Conservation (phyloP, 2,797 vertebrate genomes). For the Spea hammondii region DNA sequence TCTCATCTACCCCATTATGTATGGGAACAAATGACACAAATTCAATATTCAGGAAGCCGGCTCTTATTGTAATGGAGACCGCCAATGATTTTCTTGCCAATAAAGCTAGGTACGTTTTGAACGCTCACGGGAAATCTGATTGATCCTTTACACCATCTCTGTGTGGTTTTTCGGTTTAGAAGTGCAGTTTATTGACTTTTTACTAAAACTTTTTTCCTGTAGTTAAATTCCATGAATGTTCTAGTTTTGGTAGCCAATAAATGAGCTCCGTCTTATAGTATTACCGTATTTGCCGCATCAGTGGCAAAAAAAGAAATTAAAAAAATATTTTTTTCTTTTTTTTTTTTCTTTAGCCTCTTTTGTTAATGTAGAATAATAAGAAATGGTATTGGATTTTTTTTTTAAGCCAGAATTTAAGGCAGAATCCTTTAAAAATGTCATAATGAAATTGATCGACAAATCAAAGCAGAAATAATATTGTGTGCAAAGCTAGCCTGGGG, state of each 20-base stretch:
- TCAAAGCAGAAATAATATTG: conserved; percentile 29
- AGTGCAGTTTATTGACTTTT: conserved; percentile 35
- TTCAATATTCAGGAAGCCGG: conserved; percentile 32
- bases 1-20: background rate
- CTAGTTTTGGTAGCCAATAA: conserved; percentile 3
- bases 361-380: conserved; percentile 21
- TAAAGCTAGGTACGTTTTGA: conserved; percentile 44
- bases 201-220: conserved; percentile 14
- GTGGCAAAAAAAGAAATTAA: too few species aligned
- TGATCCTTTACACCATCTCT: conserved; percentile 21
- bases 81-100: conserved; percentile 39
- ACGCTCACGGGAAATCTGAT: conserved; percentile 33
- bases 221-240: conserved; percentile 31
- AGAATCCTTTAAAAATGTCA: conserved; percentile 41
- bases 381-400: conserved; percentile 23
- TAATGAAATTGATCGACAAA: conserved; percentile 45
- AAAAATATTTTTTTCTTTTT: background rate
- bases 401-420: conserved; percentile 23
- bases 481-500: conserved; percentile 19
- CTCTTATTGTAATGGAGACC: conserved; percentile 34
- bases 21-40: conserved; percentile 25
- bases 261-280: background rate
- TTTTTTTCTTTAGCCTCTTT: background rate
- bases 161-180: conserved; percentile 15
- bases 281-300: conserved; percentile 6